Percentiles rank a stretch among this genome's conserved stretches.
These are phyloP conservation scores for Eubucco bourcierii DNA, from an alignment of 2,113 vertebrate species.

Conservation along the genomic window DNA sequence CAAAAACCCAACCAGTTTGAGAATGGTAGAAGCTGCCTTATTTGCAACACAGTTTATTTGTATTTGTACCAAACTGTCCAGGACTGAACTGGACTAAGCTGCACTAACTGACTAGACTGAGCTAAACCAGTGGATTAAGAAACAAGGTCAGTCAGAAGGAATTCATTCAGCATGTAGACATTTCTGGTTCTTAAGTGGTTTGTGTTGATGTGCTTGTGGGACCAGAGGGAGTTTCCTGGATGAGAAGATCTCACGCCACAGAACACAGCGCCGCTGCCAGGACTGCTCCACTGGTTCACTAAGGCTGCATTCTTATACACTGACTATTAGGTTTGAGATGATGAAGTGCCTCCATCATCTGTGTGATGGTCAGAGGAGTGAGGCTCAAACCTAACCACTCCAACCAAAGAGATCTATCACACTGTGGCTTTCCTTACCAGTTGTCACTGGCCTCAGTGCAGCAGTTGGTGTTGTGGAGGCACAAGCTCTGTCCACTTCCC, in stretches of 20 bases:
- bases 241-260: conserved; percentile 27
- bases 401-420: background rate
- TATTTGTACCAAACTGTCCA: background rate
- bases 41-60: background rate
- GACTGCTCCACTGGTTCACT: conserved; percentile 35
- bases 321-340: conserved; percentile 19
- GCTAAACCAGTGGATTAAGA: conserved; percentile 6
- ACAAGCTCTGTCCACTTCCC: background rate
- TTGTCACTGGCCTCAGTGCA: background rate
- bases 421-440: background rate
- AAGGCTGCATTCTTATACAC: conserved; percentile 51
- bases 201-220: conserved; percentile 45
- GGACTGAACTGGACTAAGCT: background rate
- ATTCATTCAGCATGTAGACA: background rate
- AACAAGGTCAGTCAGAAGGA: conserved; percentile 36
- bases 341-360: conserved; percentile 45
- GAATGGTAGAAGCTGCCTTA: background rate
- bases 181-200: conserved; percentile 24
- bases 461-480: background rate
- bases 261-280: conserved; percentile 38
- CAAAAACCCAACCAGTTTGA: background rate
- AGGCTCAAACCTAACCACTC: background rate
- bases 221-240: conserved; percentile 53
- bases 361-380: conserved; percentile 5
- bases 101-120: background rate